Conservation (phyloP, 2,113 vertebrate genomes). For the Catharus minimus region DNA sequence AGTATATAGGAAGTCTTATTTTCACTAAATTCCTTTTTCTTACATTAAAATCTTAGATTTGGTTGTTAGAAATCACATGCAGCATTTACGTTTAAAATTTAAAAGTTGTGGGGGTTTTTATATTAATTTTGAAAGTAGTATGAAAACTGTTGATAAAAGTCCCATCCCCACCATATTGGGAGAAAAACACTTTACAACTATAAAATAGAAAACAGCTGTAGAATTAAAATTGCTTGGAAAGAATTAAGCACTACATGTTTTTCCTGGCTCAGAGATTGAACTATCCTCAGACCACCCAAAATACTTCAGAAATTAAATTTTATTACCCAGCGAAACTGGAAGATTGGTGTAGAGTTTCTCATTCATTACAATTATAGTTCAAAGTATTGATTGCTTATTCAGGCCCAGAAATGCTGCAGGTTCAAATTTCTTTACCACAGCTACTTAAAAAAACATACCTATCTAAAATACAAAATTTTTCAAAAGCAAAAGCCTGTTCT, state of each 20-base stretch:
- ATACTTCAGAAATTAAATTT: conserved; percentile 10
- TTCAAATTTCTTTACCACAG: not conserved
- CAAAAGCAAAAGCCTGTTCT: not conserved
- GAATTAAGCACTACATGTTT: not conserved
- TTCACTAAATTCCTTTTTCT: not conserved
- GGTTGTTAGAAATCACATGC: not conserved
- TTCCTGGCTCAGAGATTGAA: not conserved
- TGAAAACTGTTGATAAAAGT: not conserved
- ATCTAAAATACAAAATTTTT: not conserved
- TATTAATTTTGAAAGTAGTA: not conserved
- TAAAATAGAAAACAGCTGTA: conserved; percentile 23
- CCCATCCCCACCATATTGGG: not conserved
- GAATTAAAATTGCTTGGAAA: conserved; percentile 2
- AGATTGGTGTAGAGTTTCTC: not conserved
- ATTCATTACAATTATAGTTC: not conserved
- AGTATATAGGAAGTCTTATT: not conserved
- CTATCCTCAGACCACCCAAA: conserved; percentile 18
- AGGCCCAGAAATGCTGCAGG: not conserved
- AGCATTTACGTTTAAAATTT: too few relatives aligned
- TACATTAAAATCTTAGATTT: not conserved
- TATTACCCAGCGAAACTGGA: not conserved
- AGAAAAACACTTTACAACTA: not conserved
- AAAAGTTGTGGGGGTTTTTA: too few relatives aligned
- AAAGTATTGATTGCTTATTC: not conserved
- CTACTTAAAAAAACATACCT: not conserved